These are phyloP conservation scores for Jacana jacana DNA, from an alignment of 2,113 vertebrate genomes.

Conservation along the genomic window DNA sequence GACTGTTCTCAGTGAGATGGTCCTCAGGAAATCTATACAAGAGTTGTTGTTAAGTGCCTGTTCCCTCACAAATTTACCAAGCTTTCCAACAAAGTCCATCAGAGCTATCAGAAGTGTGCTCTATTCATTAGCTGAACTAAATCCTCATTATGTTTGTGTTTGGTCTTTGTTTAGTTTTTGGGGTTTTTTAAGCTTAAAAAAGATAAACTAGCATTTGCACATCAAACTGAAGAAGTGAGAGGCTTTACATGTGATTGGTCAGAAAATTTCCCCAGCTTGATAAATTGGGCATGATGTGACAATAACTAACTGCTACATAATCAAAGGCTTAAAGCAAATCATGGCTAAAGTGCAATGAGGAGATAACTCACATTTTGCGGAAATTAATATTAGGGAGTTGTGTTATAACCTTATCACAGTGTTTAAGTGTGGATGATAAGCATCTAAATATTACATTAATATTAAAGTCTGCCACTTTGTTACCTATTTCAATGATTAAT, in stretches of 20 bases:
- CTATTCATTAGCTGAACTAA: neutral
- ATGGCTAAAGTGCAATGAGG: neutral
- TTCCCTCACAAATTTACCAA: neutral
- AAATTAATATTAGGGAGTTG: conserved; percentile 17
- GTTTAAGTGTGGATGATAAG: neutral
- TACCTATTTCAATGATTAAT: neutral
- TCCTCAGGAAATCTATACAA: neutral
- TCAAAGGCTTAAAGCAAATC: conserved; percentile 19
- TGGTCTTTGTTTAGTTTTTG: too few relatives aligned
- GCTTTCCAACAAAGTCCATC: neutral
- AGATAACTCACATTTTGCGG: neutral
- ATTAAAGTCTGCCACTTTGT: neutral
- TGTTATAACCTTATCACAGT: neutral
- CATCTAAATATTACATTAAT: neutral
- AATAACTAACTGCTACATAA: neutral
- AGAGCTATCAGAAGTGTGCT: neutral
- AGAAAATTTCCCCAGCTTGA: neutral
- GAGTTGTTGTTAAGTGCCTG: neutral
- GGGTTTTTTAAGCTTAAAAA: neutral
- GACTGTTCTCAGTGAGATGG: neutral
- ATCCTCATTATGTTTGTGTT: neutral
- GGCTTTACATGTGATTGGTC: neutral
- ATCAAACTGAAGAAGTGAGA: neutral
- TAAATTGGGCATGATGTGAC: neutral
- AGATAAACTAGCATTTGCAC: neutral